These are phyloP conservation scores for Hipparchia semele DNA, from an alignment of 2,888 invertebrate genomes.

Conservation along the genomic window DNA sequence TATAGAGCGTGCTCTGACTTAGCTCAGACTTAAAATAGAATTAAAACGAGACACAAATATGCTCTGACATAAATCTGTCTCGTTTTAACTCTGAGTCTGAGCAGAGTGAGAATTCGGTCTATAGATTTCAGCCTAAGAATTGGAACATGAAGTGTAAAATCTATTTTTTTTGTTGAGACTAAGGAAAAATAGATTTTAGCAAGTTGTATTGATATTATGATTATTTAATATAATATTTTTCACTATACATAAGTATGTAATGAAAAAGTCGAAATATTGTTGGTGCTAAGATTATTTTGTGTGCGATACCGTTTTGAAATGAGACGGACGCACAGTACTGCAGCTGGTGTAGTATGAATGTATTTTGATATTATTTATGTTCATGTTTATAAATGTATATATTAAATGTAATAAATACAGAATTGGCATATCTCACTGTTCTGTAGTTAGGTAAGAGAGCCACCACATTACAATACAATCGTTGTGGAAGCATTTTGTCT, in stretches of 20 bases:
- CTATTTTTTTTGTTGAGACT: too few relatives aligned
- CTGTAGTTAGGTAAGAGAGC: conserved; percentile 68
- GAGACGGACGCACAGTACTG: conserved; percentile 39
- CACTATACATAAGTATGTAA: not conserved
- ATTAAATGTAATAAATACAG: conserved; percentile 51
- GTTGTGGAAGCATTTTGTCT: conserved; percentile 55
- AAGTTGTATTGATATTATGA: not conserved
- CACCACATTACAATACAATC: conserved; percentile 70
- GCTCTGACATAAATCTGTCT: too few relatives aligned
- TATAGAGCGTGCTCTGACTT: not conserved
- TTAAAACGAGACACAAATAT: too few relatives aligned
- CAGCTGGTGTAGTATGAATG: conserved; percentile 53
- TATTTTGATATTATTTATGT: conserved; percentile 82
- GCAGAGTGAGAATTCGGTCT: too few relatives aligned
- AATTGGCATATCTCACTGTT: conserved; percentile 80
- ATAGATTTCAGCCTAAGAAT: too few relatives aligned
- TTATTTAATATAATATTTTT: not conserved
- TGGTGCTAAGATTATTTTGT: conserved; percentile 64
- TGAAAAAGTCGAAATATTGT: conserved; percentile 39
- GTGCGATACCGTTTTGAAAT: conserved; percentile 53
- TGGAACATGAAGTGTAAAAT: too few relatives aligned
- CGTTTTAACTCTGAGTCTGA: too few relatives aligned
- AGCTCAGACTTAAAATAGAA: too few relatives aligned
- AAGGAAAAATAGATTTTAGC: not conserved
- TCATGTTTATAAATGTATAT: conserved; percentile 76